Percentiles rank a stretch among this genome's conserved stretches.
These are phyloP conservation scores for Argyresthia albistria DNA, from an alignment of 2,888 invertebrate species.

Conservation along the genomic window DNA sequence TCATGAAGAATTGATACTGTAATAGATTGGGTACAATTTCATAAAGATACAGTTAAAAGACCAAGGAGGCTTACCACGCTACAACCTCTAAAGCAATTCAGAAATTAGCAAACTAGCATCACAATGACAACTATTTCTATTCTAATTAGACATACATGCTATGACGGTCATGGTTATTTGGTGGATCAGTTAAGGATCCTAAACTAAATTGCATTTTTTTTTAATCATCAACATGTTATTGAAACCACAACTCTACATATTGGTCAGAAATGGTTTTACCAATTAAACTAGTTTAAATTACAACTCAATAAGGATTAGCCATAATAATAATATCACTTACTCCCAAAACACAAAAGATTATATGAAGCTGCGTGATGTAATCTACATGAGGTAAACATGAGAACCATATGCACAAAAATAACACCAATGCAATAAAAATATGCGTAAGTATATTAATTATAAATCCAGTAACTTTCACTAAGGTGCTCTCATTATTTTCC, in stretches of 20 bases:
- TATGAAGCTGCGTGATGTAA: slow-evolving; percentile 18
- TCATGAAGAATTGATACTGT: slow-evolving; percentile 39
- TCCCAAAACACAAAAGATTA: slow-evolving; percentile 30
- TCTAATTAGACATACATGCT: no score
- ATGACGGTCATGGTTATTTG: no score
- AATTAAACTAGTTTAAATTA: neutral
- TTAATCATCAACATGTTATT: no score
- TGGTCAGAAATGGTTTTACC: no score
- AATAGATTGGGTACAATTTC: slow-evolving; percentile 7
- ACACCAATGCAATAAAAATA: neutral
- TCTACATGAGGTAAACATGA: neutral
- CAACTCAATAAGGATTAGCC: neutral
- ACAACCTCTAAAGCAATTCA: no score
- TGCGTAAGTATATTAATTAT: neutral
- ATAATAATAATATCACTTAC: slow-evolving; percentile 19
- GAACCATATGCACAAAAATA: neutral
- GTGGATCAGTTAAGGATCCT: no score
- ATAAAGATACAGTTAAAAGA: neutral
- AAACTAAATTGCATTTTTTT: no score
- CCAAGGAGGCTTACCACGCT: no score
- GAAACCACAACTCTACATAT: no score
- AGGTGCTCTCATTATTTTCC: no score
- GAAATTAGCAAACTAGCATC: no score
- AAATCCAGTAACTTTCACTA: neutral
- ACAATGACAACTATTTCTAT: no score